Evolutionary conservation across 2,113 vertebrate genomes (phyloP), one percentile per base, ranked within the genome.

Genomic region (Nycticorax nycticorax): DNA sequence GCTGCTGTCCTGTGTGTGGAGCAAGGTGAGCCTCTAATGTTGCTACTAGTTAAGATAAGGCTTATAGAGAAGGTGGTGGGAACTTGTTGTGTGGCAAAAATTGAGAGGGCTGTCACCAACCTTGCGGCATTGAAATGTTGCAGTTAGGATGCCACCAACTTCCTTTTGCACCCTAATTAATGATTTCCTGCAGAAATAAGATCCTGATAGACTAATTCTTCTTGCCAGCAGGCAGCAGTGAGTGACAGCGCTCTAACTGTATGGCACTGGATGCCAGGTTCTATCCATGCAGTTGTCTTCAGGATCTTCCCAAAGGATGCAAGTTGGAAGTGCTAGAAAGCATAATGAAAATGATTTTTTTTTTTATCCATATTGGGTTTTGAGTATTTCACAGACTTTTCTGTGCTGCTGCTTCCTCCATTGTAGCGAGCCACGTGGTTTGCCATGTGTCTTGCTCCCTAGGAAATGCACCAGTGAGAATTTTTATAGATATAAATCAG

Each of bases 1-100:
- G 92, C 52, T 50, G 84, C 83, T 26, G 63, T 81, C 39, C 67
- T 97, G 17, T 96, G 87, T 2, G 73, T 92, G 76, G 27, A 95
- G 85, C 89, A 83, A 92, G 97, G 97, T 97, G 73, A 97, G 97
- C 56, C 19, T 63, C 55, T 77, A 23, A 4, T 14, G 21, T 22
- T 82, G 43, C 37, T 94, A 11, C 30, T 67, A 3, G 15, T 50
- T 81, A 3, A 23, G 28, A 13, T 50, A 21, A 88, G 62, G 32
- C 4, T 76, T 53, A 15, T 6, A 21, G 73, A 74, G 59, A 43
- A 69, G 48, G 8, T 4, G 45, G 59, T 15, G 78, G 23, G 11
- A 8, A 12, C 16, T 19, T 56, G 9, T 26, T 3, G 0, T 0
- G 15, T 19, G 77, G 50, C 27, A 48, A 14, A 89, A 24, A 9